Percentiles rank a stretch among this genome's conserved stretches.
Evolutionary conservation across 2,888 invertebrate species (phyloP).

Genomic region (Schizotus pectinicornis): DNA sequence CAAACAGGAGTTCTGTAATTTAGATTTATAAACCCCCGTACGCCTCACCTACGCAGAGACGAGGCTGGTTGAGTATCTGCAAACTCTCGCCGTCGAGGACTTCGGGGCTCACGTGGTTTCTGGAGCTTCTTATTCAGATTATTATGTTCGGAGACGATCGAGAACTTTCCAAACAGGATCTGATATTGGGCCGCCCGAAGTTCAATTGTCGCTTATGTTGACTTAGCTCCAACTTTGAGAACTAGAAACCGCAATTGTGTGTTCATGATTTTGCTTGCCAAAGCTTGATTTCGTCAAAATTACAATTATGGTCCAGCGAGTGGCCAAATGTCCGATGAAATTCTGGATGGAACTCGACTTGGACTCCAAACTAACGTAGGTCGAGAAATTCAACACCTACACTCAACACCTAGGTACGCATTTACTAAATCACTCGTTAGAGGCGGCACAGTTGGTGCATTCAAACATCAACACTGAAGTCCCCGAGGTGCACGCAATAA

Average conservation of each 20-base stretch:
- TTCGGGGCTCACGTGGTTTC: slow-evolving; percentile 23
- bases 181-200: slow-evolving; percentile 9
- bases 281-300: neutral
- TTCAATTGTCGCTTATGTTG: slow-evolving; percentile 6
- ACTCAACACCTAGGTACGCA: neutral
- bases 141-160: slow-evolving; percentile 19
- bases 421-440: neutral
- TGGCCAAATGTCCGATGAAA: neutral
- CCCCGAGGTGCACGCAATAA: neutral
- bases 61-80: slow-evolving; percentile 13
- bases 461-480: slow-evolving; percentile 1
- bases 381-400: slow-evolving; percentile 8
- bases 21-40: slow-evolving; percentile 29
- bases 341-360: slow-evolving; percentile 7
- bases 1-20: slow-evolving; percentile 40
- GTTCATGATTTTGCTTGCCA: too few species aligned
- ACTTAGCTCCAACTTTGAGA: slow-evolving; percentile 1
- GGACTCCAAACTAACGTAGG: slow-evolving; percentile 6
- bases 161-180: slow-evolving; percentile 10
- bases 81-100: slow-evolving; percentile 17
- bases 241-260: too few species aligned
- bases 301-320: slow-evolving; percentile 4
- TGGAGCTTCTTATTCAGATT: slow-evolving; percentile 24
- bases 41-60: slow-evolving; percentile 6
- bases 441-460: too few species aligned